Conservation (phyloP, 2,797 vertebrate species). For the Salmo trutta region DNA sequence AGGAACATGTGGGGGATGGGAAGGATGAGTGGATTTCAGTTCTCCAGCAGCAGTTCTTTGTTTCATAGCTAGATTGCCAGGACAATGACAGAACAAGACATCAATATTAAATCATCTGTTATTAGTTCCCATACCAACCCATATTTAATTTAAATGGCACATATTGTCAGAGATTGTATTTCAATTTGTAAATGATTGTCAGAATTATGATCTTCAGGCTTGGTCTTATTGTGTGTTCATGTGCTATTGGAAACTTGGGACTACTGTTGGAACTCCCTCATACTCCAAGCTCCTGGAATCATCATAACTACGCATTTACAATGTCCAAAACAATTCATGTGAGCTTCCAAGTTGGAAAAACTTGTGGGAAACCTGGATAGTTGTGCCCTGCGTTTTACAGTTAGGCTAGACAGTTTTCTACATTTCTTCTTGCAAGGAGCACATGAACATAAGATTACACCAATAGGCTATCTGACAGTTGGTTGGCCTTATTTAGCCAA, state of each 20-base stretch:
- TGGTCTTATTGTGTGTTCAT: neutral
- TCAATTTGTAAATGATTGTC: neutral
- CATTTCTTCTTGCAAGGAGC: neutral
- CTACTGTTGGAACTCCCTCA: neutral
- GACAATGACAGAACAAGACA: neutral
- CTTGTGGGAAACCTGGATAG: neutral
- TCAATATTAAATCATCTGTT: neutral
- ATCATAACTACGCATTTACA: neutral
- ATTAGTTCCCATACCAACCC: neutral
- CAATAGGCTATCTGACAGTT: neutral
- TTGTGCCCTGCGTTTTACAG: neutral
- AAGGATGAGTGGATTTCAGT: conserved; percentile 27
- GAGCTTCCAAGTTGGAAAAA: neutral
- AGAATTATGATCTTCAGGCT: neutral
- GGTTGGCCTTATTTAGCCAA: neutral
- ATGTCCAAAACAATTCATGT: neutral
- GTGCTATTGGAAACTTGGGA: neutral
- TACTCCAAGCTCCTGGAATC: neutral
- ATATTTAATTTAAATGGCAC: neutral
- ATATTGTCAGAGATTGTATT: neutral
- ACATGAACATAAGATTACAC: neutral
- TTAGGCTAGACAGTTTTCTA: neutral
- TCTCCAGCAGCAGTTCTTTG: conserved; percentile 1
- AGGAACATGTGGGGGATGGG: conserved; percentile 48
- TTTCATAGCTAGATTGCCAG: neutral